Percentiles rank a stretch among this genome's conserved stretches.
phyloP scores from a whole-genome alignment of 2,888 invertebrate genomes.

The Craniophora ligustri region DNA sequence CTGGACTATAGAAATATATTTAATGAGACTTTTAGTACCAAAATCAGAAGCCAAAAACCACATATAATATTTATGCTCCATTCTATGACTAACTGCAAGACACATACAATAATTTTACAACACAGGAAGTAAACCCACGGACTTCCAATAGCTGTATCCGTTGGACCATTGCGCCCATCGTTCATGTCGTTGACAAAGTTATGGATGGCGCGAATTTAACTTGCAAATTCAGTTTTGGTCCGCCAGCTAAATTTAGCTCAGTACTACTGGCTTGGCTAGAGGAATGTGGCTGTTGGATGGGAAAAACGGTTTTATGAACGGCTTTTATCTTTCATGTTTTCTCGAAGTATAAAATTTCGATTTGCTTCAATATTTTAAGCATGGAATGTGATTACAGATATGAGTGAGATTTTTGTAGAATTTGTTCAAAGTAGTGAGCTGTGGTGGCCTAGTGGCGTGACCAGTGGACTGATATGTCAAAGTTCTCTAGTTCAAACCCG shows the following conservation, averaged over 20 bases:
- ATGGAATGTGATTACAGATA: too few species aligned
- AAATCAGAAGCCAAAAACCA: too few species aligned
- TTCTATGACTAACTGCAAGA: background rate
- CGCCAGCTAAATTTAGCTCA: slow-evolving; percentile 34
- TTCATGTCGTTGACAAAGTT: slow-evolving; percentile 43
- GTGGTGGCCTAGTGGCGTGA: too few species aligned
- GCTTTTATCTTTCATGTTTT: slow-evolving; percentile 27
- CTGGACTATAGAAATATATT: too few species aligned
- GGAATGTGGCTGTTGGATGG: slow-evolving; percentile 18
- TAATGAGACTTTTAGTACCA: too few species aligned
- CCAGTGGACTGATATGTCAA: too few species aligned
- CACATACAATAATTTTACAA: slow-evolving; percentile 26
- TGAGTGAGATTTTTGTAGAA: too few species aligned
- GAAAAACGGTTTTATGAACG: slow-evolving; percentile 29
- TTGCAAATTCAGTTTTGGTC: slow-evolving; percentile 56
- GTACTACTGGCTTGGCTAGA: slow-evolving; percentile 8
- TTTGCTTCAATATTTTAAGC: background rate
- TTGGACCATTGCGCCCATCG: slow-evolving; percentile 15
- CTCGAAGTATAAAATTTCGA: background rate
- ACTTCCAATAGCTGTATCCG: slow-evolving; percentile 33
- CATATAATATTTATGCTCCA: too few species aligned
- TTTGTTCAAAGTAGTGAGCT: too few species aligned
- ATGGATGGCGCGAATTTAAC: slow-evolving; percentile 50
- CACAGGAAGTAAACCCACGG: slow-evolving; percentile 8
- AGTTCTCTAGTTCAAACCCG: too few species aligned